Conservation (phyloP, 1,140 invertebrate species). For the Nasonia giraulti region DNA sequence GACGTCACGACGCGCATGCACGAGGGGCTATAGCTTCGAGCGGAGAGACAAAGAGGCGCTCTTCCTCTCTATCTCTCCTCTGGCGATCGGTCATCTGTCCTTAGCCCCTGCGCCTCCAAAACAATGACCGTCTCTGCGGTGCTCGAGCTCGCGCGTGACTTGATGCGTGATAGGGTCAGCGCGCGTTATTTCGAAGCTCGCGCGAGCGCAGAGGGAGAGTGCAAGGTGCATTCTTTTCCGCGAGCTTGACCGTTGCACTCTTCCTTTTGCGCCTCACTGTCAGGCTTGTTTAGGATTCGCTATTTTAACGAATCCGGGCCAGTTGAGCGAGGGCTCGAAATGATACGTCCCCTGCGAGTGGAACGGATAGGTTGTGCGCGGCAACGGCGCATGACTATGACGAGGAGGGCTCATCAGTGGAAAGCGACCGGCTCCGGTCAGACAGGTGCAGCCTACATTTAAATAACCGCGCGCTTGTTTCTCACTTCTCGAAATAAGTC, state of each 20-base stretch:
- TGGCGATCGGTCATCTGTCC: neutral
- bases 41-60: neutral
- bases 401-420: neutral
- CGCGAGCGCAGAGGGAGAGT: no score
- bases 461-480: neutral
- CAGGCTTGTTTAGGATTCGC: no score
- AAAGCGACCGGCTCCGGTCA: neutral
- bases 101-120: conserved; percentile 4
- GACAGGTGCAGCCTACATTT: neutral
- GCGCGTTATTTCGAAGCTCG: no score
- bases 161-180: no score
- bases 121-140: conserved; percentile 26
- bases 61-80: neutral
- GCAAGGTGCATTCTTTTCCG: no score
- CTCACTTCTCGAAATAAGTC: neutral
- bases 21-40: neutral
- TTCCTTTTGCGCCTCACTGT: no score
- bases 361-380: neutral
- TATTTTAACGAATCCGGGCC: no score
- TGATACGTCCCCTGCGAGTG: no score
- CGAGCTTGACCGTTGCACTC: no score
- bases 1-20: conserved; percentile 57
- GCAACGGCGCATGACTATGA: no score
- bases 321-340: no score
- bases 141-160: neutral